Evolutionary conservation across 2,888 invertebrate genomes (phyloP), one percentile per base, ranked within the genome.

Genomic region (Thereva unica): DNA sequence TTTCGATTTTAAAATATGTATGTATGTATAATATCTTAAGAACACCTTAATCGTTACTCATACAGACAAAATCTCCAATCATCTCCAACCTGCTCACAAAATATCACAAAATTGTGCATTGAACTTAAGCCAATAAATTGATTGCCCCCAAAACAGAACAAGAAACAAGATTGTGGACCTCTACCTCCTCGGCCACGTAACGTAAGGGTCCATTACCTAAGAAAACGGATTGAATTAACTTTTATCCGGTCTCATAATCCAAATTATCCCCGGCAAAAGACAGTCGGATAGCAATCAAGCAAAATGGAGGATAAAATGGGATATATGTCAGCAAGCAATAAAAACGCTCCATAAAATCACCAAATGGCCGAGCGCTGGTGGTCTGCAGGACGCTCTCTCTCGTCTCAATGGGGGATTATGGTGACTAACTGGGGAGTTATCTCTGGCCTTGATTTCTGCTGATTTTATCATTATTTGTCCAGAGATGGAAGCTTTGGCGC

Each of bases 311-410:
- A 59, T 59, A 47, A 59, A 59, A 59, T 59, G 38, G 49, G 59
- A 59, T 59, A 59, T 59, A 47, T 59, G 59, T 59, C 59, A 59
- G 59, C 59, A 59, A 49, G 59, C 59, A 59, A 59, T 59, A 59
- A 59, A 59, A 59, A 59, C 9, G 59, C 23, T 49, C 59, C 38
- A 59, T 59, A 59, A 59, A 59, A 59, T 47, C 59, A 59, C 38
- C 49, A 59, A 59, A 59, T 59, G 12, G 59, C 49, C 38, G 37
- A 49, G 38, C 49, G 10, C 45, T 49, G 49, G 59, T 49, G 9
- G 23, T n/a, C 52, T 9, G 34, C 35, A 23, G 38, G 8, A 45
- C n/a, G n/a, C 47, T 9, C 59, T 23, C 37, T 59, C 49, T 47
- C 7, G 9, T 10, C 38, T 23, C 23, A 23, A 23, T 23, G 23